These are phyloP conservation scores for Harpegnathos saltator DNA, from an alignment of 1,140 invertebrate species.

Conservation along the genomic window DNA sequence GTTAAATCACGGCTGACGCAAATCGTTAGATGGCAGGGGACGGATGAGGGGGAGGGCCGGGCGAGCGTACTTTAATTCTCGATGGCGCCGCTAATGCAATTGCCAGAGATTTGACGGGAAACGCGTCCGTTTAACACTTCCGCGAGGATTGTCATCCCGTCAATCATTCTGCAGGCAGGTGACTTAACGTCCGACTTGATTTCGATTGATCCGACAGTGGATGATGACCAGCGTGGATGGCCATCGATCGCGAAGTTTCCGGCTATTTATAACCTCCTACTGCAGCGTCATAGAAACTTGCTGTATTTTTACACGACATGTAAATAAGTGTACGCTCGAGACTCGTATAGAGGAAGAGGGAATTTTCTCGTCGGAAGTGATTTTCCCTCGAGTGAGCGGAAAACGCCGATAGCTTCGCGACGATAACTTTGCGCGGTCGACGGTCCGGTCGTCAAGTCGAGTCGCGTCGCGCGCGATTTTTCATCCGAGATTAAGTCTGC, in stretches of 20 bases:
- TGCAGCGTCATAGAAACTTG: constrained; percentile 18
- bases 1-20: constrained; percentile 66
- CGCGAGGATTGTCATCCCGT: constrained; percentile 47
- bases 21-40: constrained; percentile 13
- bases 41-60: not conserved
- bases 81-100: constrained; percentile 62
- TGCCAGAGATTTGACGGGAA: constrained; percentile 55
- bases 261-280: constrained; percentile 25
- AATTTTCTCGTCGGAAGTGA: no score
- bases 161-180: not conserved
- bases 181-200: constrained; percentile 36
- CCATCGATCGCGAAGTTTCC: constrained; percentile 36
- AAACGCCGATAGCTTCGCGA: not conserved
- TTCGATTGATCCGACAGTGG: not conserved
- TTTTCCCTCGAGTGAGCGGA: constrained; percentile 45
- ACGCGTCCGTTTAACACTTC: constrained; percentile 19
- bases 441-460: not conserved
- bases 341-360: constrained; percentile 5
- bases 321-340: constrained; percentile 29
- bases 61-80: constrained; percentile 66
- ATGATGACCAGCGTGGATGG: constrained; percentile 21
- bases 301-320: constrained; percentile 47
- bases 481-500: constrained; percentile 2
- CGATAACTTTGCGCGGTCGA: constrained; percentile 15
- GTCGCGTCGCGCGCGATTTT: not conserved